Evolutionary conservation across 2,113 vertebrate species (phyloP), one percentile per base, ranked within the genome.

Genomic region (Oryzias celebensis): DNA sequence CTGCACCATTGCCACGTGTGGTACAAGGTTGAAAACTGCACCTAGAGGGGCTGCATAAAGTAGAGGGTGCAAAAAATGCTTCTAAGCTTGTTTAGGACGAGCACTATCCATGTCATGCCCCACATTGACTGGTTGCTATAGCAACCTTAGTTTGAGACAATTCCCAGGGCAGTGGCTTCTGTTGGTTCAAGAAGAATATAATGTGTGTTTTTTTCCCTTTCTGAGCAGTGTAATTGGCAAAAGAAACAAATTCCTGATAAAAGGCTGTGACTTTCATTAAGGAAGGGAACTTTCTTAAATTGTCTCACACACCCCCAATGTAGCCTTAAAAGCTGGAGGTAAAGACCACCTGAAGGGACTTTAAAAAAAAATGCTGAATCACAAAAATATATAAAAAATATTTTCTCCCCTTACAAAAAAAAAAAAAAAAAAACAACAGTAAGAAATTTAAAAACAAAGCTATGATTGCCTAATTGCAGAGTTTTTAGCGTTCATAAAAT

Each of bases 71-170:
- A 64, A 77, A 62, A 62, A 75, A 82, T 80, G 57, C 75, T 73
- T 76, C 77, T 74, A 78, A 52, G 72, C 77, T 76, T 82, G 83
- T 84, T 85, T 85, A 81, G 43, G 60, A 83, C 77, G 47, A 71
- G 59, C 71, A 28, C 81, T 69, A 46, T 43, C 63, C 76, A 77
- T 87, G 87, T 82, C 82, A 86, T 88, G 87, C 87, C 78, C 82
- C 77, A 90, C 86, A 88, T 92, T 83, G 85, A 74, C 76, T 52
- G 75, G 90, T 91, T 88, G 64, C 89, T 83, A 89, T 81, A 56
- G 86, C 81, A 91, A 90, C 89, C 65, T 23, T 10, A 51, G 42
- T 75, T 86, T 83, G 69, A 55, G 82, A 57, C 62, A 77, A 85
- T 85, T 82, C 82, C 83, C 78, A 72, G 67, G 83, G 85, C 84